A percentile compares a stretch with the other conserved stretches of the same genome.
These are phyloP conservation scores for Philereme transversata DNA, from an alignment of 2,888 invertebrate genomes.

Conservation along the genomic window DNA sequence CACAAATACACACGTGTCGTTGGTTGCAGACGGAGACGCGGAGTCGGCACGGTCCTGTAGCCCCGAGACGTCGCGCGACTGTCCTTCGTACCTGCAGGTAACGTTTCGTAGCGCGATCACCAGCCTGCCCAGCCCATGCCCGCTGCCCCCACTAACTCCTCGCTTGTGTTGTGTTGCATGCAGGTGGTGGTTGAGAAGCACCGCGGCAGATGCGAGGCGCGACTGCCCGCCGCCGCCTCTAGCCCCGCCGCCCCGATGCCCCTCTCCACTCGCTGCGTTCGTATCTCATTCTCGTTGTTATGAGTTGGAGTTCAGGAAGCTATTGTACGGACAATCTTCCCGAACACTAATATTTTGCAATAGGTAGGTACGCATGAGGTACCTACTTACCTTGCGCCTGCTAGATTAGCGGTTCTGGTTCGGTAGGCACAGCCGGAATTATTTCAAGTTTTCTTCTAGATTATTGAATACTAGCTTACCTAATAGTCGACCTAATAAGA, in stretches of 20 bases:
- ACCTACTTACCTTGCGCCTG: background rate
- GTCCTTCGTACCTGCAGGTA: conserved; percentile 34
- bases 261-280: conserved; percentile 3
- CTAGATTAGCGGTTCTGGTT: background rate
- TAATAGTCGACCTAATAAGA: no score
- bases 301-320: background rate
- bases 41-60: conserved; percentile 6
- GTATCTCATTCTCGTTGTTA: background rate
- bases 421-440: no score
- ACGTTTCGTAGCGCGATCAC: background rate
- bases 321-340: no score
- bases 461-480: no score
- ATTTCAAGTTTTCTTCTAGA: no score
- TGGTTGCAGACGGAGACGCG: conserved; percentile 12
- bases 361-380: background rate
- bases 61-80: conserved; percentile 16
- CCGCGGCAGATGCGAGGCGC: conserved; percentile 5
- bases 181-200: conserved; percentile 35
- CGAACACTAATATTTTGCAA: background rate
- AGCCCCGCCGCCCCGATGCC: background rate
- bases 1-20: conserved; percentile 2
- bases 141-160: background rate
- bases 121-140: background rate
- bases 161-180: background rate
- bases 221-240: conserved; percentile 12